A percentile compares a stretch with the other conserved stretches of the same genome.
Evolutionary conservation across 1,140 invertebrate species (phyloP).

Genomic region (Eurosta solidaginis): DNA sequence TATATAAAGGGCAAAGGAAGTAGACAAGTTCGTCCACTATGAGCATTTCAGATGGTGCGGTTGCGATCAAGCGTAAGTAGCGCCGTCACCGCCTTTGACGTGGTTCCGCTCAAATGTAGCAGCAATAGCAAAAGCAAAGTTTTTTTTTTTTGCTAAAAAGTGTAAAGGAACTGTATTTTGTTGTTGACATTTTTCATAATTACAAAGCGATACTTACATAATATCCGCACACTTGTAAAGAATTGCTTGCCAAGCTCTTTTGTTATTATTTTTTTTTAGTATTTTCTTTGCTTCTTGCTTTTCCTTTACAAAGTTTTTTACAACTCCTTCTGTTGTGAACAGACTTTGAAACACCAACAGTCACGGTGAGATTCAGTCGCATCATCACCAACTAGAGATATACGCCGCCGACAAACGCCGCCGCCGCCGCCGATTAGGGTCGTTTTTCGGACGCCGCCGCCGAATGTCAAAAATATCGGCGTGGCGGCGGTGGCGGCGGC

Average conservation of each 20-base stretch:
- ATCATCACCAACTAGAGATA: too few relatives aligned
- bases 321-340: too few relatives aligned
- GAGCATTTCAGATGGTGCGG: not conserved
- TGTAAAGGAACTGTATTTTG: not conserved
- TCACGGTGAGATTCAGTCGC: too few relatives aligned
- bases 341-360: too few relatives aligned
- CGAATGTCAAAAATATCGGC: too few relatives aligned
- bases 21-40: not conserved
- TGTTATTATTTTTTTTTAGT: not conserved
- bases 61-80: slow-evolving; percentile 13
- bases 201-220: slow-evolving; percentile 8
- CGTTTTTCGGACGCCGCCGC: too few relatives aligned
- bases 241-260: not conserved
- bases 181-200: slow-evolving; percentile 13
- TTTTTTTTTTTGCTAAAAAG: not conserved
- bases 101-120: not conserved
- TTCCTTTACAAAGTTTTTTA: too few relatives aligned
- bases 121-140: not conserved
- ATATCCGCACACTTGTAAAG: not conserved
- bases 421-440: too few relatives aligned
- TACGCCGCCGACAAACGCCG: too few relatives aligned
- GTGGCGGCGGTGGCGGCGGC: too few relatives aligned
- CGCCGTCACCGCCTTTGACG: slow-evolving; percentile 7
- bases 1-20: too few relatives aligned
- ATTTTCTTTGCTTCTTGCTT: not conserved